Evolutionary conservation across 1,140 invertebrate genomes (phyloP).

Genomic region (Lithobius niger): DNA sequence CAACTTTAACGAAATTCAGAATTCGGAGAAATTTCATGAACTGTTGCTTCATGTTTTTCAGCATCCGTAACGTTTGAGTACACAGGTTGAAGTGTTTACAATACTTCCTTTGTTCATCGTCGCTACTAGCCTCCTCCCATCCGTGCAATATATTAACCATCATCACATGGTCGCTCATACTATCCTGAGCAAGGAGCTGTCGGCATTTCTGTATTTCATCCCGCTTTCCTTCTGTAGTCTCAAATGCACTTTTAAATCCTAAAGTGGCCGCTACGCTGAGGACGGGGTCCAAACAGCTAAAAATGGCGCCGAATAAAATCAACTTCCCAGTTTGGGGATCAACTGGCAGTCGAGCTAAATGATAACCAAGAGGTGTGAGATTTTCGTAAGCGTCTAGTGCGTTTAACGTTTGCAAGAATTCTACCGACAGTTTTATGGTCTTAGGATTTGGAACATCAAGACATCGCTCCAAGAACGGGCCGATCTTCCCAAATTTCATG

Average conservation of each 20-base stretch:
- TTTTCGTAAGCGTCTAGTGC: slow-evolving; percentile 61
- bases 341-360: slow-evolving; percentile 62
- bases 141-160: slow-evolving; percentile 53
- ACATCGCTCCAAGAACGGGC: slow-evolving; percentile 50
- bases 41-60: too few relatives aligned
- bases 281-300: slow-evolving; percentile 74
- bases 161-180: slow-evolving; percentile 68
- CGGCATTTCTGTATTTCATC: slow-evolving; percentile 46
- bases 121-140: too few relatives aligned
- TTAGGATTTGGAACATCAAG: slow-evolving; percentile 52
- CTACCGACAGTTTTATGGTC: slow-evolving; percentile 43
- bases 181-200: slow-evolving; percentile 44
- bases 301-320: slow-evolving; percentile 70
- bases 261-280: slow-evolving; percentile 70
- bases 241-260: slow-evolving; percentile 76
- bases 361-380: slow-evolving; percentile 76
- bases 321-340: slow-evolving; percentile 74
- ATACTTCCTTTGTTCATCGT: too few relatives aligned
- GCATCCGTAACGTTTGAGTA: too few relatives aligned
- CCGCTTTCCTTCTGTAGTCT: slow-evolving; percentile 53
- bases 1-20: too few relatives aligned
- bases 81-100: too few relatives aligned
- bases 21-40: too few relatives aligned
- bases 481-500: slow-evolving; percentile 52
- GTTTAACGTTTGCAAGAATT: slow-evolving; percentile 39